A percentile compares a stretch with the other conserved stretches of the same genome.
These are phyloP conservation scores for Drosophila neonasuta DNA, from an alignment of 2,888 invertebrate species.

Conservation along the genomic window DNA sequence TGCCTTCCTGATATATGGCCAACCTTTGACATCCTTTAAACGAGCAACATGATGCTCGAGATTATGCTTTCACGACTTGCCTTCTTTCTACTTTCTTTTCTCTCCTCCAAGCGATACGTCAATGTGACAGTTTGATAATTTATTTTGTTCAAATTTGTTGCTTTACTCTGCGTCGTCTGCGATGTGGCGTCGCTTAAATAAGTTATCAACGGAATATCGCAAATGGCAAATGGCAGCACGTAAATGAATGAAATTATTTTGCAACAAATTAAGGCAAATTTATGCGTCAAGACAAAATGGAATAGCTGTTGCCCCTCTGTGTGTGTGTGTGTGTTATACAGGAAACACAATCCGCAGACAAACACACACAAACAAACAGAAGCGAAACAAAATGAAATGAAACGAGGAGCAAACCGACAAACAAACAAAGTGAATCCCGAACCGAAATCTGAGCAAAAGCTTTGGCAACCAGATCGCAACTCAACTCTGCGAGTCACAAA, in stretches of 20 bases:
- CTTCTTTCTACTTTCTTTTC: slow-evolving; percentile 6
- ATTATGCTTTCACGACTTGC: slow-evolving; percentile 72
- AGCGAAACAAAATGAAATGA: slow-evolving; percentile 29
- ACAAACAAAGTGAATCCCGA: slow-evolving; percentile 46
- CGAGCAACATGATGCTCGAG: slow-evolving; percentile 79
- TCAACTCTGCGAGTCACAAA: slow-evolving; percentile 27
- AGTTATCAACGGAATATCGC: slow-evolving; percentile 73
- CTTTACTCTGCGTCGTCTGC: slow-evolving; percentile 21
- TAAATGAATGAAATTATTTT: slow-evolving; percentile 79
- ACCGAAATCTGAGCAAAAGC: slow-evolving; percentile 70
- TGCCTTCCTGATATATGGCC: slow-evolving; percentile 77
- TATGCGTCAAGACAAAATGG: slow-evolving; percentile 66
- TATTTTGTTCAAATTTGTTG: slow-evolving; percentile 76
- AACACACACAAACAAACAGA: slow-evolving; percentile 5
- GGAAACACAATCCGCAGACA: slow-evolving; percentile 36
- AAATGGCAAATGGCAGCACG: slow-evolving; percentile 74
- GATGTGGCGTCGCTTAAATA: slow-evolving; percentile 70
- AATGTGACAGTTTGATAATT: slow-evolving; percentile 78
- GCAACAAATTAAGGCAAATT: slow-evolving; percentile 79
- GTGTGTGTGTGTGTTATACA: neutral
- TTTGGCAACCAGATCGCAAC: slow-evolving; percentile 56
- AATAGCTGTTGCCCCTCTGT: neutral
- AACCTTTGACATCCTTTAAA: slow-evolving; percentile 79
- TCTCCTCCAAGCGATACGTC: slow-evolving; percentile 63
- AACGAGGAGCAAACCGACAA: slow-evolving; percentile 40